These are phyloP conservation scores for Abrostola tripartita DNA, from an alignment of 2,888 invertebrate species.

Conservation along the genomic window DNA sequence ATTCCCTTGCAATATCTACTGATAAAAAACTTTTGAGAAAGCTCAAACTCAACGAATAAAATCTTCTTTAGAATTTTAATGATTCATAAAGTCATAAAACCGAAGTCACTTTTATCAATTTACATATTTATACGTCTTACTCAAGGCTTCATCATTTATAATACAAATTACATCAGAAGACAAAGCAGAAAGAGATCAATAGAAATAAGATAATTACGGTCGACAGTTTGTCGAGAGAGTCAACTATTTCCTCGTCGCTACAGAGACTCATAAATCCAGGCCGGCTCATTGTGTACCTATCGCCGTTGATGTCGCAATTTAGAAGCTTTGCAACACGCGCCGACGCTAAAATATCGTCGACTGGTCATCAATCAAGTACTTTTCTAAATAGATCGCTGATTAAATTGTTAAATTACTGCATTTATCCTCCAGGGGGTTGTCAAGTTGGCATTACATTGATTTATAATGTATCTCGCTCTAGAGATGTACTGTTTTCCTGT, in stretches of 20 bases:
- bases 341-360: slow-evolving; percentile 75
- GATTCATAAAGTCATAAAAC: too few relatives aligned
- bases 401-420: slow-evolving; percentile 77
- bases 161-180: background rate
- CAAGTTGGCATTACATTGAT: slow-evolving; percentile 44
- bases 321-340: slow-evolving; percentile 66
- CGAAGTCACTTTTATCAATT: too few relatives aligned
- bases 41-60: too few relatives aligned
- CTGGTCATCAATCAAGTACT: slow-evolving; percentile 79
- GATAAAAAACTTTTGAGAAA: too few relatives aligned
- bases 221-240: slow-evolving; percentile 54
- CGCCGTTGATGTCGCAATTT: slow-evolving; percentile 75
- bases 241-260: slow-evolving; percentile 61
- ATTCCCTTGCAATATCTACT: too few relatives aligned
- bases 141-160: background rate
- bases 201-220: slow-evolving; percentile 56
- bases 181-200: slow-evolving; percentile 38
- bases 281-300: slow-evolving; percentile 76
- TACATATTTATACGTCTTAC: too few relatives aligned
- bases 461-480: slow-evolving; percentile 41
- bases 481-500: slow-evolving; percentile 26
- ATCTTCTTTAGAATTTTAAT: too few relatives aligned
- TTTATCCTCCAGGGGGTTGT: slow-evolving; percentile 48
- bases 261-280: slow-evolving; percentile 72
- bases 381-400: slow-evolving; percentile 77